Percentiles rank a stretch among this genome's conserved stretches.
Conservation (phyloP, 1,140 invertebrate genomes). For the Nymphalis io region DNA sequence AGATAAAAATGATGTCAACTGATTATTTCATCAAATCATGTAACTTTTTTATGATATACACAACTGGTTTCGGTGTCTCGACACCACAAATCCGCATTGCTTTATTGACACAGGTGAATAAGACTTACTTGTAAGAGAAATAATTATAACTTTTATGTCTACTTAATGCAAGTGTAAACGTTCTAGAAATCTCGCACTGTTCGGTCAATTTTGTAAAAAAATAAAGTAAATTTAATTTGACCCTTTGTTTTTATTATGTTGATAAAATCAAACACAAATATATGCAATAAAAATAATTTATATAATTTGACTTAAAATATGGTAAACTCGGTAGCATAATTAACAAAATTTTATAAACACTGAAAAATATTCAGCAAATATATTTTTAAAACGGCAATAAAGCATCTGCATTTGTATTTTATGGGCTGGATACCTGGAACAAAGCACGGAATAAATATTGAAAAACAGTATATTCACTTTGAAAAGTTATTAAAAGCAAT, state of each 20-base stretch:
- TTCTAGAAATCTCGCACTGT: constrained; percentile 81
- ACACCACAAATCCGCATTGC: constrained; percentile 60
- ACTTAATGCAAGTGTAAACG: constrained; percentile 81
- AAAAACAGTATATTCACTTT: neutral
- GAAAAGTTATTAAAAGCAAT: no score
- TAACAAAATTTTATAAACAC: constrained; percentile 78
- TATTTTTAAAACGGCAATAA: constrained; percentile 76
- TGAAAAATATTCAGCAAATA: constrained; percentile 78
- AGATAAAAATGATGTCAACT: constrained; percentile 67
- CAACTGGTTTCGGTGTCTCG: constrained; percentile 50
- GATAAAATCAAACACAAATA: constrained; percentile 52
- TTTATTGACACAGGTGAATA: constrained; percentile 79
- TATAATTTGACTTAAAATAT: constrained; percentile 77
- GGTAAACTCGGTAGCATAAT: constrained; percentile 77
- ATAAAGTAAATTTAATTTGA: constrained; percentile 80
- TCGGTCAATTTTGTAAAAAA: constrained; percentile 81
- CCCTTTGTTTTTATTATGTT: constrained; percentile 56
- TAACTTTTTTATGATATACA: constrained; percentile 73
- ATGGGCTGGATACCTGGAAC: constrained; percentile 51
- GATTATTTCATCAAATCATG: constrained; percentile 71
- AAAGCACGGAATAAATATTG: constrained; percentile 21
- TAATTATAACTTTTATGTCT: constrained; percentile 79
- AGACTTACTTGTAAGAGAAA: constrained; percentile 78
- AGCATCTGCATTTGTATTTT: constrained; percentile 66
- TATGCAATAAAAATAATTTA: constrained; percentile 79